Percentiles rank a stretch among this genome's conserved stretches.
Conservation (phyloP, 2,113 vertebrate species). For the Myrmecobius fasciatus region DNA sequence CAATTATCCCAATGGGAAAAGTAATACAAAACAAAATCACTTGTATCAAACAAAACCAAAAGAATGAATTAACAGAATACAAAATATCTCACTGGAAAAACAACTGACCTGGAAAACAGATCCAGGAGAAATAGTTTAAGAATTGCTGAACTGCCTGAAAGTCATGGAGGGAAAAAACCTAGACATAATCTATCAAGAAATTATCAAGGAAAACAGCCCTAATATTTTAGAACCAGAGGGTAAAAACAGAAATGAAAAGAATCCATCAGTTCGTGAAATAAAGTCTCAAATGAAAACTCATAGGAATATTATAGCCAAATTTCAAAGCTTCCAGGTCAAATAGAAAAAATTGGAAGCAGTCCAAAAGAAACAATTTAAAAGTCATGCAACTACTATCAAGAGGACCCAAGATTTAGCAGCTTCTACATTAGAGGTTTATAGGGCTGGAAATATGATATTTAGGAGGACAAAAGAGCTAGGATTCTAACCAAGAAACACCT, state of each 20-base stretch:
- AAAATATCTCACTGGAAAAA: neutral
- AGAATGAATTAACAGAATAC: neutral
- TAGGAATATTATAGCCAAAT: neutral
- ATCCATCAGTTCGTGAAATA: neutral
- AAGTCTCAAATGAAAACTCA: neutral
- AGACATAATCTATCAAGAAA: neutral
- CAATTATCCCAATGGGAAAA: neutral
- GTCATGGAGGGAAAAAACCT: neutral
- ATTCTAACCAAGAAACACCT: neutral
- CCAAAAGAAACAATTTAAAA: neutral
- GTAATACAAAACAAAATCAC: neutral
- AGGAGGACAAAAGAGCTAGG: neutral
- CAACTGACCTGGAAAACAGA: neutral
- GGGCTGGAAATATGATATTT: neutral
- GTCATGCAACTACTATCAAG: neutral
- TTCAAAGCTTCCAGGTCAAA: neutral
- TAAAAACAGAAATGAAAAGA: neutral
- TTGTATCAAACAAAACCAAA: neutral
- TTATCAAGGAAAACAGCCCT: neutral
- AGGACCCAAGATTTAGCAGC: neutral
- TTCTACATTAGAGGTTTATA: neutral
- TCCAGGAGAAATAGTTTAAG: neutral
- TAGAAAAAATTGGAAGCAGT: neutral
- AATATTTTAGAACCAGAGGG: neutral
- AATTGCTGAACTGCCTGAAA: neutral